phyloP scores from a whole-genome alignment of 2,888 invertebrate species.

The Caenorhabditis drosophilae region DNA sequence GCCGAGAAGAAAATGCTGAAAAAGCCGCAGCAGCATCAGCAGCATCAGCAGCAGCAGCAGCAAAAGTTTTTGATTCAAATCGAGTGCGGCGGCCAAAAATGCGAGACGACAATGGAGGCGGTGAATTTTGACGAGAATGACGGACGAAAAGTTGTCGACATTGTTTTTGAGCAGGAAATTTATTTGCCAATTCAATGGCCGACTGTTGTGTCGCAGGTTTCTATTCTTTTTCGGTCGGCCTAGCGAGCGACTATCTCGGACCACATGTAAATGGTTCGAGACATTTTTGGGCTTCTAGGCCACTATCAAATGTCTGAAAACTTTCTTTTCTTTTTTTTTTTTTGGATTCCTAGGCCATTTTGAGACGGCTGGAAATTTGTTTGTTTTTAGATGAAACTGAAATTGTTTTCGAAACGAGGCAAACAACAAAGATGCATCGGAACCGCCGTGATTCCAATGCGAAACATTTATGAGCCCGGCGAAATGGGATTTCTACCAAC shows the following conservation, averaged over 20 bases:
- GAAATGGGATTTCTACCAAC: conserved; percentile 57
- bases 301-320: no score
- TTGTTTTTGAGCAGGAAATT: conserved; percentile 53
- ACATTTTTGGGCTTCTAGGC: no score
- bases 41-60: no score
- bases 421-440: conserved; percentile 27
- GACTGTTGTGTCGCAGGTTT: conserved; percentile 51
- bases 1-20: conserved; percentile 28
- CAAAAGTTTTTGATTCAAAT: conserved; percentile 19
- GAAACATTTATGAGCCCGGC: conserved; percentile 54
- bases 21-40: no score
- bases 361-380: no score
- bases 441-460: conserved; percentile 40
- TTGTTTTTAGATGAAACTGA: conserved; percentile 54
- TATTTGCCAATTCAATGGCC: conserved; percentile 62
- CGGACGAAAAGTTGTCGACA: conserved; percentile 11
- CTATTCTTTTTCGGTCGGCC: no score
- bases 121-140: conserved; percentile 6
- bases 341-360: no score
- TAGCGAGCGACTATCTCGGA: no score
- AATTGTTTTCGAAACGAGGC: conserved; percentile 41
- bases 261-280: no score
- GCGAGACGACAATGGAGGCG: conserved; percentile 34
- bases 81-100: conserved; percentile 39
- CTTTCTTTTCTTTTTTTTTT: no score